Conservation (phyloP, 2,797 vertebrate genomes). For the Falco cherrug region DNA sequence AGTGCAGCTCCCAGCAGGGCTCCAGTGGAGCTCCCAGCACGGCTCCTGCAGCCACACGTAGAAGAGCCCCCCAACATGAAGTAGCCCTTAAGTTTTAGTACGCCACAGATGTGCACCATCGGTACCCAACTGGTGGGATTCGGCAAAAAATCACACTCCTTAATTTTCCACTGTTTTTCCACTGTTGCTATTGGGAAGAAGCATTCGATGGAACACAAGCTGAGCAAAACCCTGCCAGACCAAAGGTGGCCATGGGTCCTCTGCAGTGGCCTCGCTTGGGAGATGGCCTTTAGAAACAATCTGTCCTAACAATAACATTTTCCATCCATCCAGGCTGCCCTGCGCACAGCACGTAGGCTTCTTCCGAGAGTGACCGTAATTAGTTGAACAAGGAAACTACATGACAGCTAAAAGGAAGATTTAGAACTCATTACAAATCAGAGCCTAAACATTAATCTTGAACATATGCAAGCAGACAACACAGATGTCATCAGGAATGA, state of each 20-base stretch:
- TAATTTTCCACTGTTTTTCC: not conserved
- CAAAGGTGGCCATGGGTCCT: not conserved
- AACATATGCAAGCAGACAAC: not conserved
- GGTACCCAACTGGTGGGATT: accelerated
- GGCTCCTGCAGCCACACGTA: not conserved
- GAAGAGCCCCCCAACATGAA: not conserved
- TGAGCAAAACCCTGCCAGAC: not conserved
- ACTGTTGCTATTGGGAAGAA: not conserved
- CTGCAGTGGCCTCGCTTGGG: not conserved
- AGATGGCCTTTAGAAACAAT: not conserved
- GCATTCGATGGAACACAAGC: not conserved
- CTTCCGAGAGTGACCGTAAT: not conserved
- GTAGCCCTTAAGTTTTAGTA: not conserved
- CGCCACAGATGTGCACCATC: accelerated
- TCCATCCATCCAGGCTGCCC: not conserved
- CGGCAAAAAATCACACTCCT: accelerated
- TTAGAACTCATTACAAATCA: not conserved
- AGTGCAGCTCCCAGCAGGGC: too few species aligned
- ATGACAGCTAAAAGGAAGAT: not conserved
- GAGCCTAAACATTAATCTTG: not conserved
- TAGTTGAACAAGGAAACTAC: not conserved
- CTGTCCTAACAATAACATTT: not conserved
- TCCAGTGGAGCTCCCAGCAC: too few species aligned
- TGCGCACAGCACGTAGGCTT: not conserved
- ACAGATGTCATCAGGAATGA: not conserved